A percentile compares a stretch with the other conserved stretches of the same genome.
These are phyloP conservation scores for Porphyrio hochstetteri DNA, from an alignment of 2,113 vertebrate genomes.

Conservation along the genomic window DNA sequence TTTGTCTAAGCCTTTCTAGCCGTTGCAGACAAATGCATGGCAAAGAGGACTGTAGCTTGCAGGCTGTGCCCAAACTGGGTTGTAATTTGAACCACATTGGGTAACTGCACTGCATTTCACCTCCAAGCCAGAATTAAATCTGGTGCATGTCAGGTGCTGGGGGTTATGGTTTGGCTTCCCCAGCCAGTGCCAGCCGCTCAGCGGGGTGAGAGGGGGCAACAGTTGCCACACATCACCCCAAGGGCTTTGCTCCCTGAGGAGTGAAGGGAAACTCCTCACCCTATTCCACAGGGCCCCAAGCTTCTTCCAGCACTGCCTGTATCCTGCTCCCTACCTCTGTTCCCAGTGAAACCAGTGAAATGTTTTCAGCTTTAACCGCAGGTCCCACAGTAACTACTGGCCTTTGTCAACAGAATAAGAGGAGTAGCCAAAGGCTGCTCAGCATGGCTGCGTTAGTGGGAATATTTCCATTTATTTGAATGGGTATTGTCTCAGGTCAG, in stretches of 20 bases:
- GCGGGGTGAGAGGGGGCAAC: rapidly evolving
- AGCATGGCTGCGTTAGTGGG: not conserved
- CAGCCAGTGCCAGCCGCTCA: rapidly evolving
- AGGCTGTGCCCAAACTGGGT: not conserved
- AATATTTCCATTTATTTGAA: slow-evolving; percentile 24
- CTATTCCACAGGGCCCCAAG: not conserved
- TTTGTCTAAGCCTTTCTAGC: not conserved
- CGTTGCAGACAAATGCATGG: not conserved
- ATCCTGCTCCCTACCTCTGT: not conserved
- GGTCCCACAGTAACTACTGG: slow-evolving; percentile 7
- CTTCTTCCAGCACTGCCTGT: not conserved
- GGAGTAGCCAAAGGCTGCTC: slow-evolving; percentile 15
- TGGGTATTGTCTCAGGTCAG: slow-evolving; percentile 40
- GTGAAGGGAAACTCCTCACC: not conserved
- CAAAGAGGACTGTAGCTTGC: not conserved
- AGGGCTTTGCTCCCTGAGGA: not conserved
- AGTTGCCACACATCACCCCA: not conserved
- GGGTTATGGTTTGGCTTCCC: not conserved
- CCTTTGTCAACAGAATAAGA: not conserved
- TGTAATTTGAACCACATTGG: not conserved
- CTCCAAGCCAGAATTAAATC: slow-evolving; percentile 3
- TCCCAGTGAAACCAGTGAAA: not conserved
- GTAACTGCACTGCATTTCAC: not conserved
- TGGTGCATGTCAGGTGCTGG: not conserved
- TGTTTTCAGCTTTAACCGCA: not conserved